Evolutionary conservation across 2,113 vertebrate species (phyloP).

Genomic region (Geococcyx californianus): DNA sequence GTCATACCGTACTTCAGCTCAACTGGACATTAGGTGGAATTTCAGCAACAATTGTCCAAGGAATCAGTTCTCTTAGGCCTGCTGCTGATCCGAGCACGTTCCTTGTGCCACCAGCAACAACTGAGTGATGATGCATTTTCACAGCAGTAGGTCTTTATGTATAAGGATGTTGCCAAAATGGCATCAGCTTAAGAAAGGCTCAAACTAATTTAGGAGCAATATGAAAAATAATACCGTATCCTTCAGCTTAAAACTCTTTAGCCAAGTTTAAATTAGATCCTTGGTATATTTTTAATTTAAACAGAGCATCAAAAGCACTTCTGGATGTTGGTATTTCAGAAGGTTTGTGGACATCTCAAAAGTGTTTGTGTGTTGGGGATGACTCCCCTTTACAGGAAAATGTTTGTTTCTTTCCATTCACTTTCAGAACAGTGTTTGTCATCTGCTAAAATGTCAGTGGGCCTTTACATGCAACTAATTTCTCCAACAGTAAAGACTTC

Average conservation of each 20-base stretch:
- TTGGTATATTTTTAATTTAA: background rate
- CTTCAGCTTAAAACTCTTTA: background rate
- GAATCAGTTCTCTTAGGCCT: background rate
- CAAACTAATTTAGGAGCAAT: background rate
- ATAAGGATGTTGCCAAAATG: background rate
- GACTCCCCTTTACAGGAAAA: background rate
- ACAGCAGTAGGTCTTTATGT: background rate
- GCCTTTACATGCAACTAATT: background rate
- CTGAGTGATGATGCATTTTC: background rate
- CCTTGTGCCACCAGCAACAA: background rate
- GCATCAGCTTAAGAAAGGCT: background rate
- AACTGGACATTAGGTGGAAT: background rate
- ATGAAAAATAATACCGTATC: background rate
- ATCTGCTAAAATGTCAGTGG: background rate
- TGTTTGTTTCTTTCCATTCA: background rate
- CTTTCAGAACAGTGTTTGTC: background rate
- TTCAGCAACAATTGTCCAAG: background rate
- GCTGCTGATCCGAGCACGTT: background rate
- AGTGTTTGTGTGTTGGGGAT: background rate
- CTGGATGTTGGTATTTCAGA: background rate
- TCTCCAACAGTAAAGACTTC: background rate
- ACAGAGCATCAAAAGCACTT: background rate
- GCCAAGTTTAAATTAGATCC: background rate
- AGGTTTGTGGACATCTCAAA: background rate
- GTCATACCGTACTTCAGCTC: background rate